Evolutionary conservation across 2,113 vertebrate genomes (phyloP), one percentile per base, ranked within the genome.

Genomic region (Lophotis ruficrista): DNA sequence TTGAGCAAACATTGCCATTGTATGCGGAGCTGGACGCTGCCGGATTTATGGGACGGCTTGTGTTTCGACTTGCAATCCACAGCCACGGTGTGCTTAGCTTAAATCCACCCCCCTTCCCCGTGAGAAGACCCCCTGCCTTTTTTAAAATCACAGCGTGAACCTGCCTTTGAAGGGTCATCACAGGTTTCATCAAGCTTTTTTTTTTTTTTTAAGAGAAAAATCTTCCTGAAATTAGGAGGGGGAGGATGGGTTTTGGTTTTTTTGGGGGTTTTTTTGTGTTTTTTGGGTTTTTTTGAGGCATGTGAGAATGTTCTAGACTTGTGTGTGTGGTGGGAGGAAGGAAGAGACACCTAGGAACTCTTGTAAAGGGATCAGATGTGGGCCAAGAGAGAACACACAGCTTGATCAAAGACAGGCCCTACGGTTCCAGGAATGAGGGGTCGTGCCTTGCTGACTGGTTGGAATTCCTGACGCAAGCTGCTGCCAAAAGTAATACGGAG

Each of bases 391-490:
- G 87, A 80, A 89, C 91, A 93, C 91, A 17, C 80, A 81, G 30
- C 61, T 25, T 4, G 91, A 93, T 93, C 81, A 93, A 93, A 93
- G 91, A 50, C 51, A 6, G 68, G 73, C 68, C 3, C 23, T 12
- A 5, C 21, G 48, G 80, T 33, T 69, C 80, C 81, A 85, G 86
- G 91, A 89, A 89, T 75, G 91, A 89, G 81, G n/a, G 86, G 86
- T 93, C 69, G 1, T 76, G 87, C 62, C 68, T 93, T 57, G 35
- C 68, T 10, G 68, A 9, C 56, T 38, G 62, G 56, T 37, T 89
- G 75, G 69, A 85, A 93, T 93, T 89, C 87, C 81, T 85, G 31
- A 69, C 80, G 68, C 28, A 24, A 81, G 50, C 69, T 27, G 75
- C 81, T 85, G 68, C 91, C 86, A 89, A 85, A 69, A 75, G 75